Base-by-base conservation (phyloP, 1,140 invertebrate species). In the Rhagoletis zephyria region DNA sequence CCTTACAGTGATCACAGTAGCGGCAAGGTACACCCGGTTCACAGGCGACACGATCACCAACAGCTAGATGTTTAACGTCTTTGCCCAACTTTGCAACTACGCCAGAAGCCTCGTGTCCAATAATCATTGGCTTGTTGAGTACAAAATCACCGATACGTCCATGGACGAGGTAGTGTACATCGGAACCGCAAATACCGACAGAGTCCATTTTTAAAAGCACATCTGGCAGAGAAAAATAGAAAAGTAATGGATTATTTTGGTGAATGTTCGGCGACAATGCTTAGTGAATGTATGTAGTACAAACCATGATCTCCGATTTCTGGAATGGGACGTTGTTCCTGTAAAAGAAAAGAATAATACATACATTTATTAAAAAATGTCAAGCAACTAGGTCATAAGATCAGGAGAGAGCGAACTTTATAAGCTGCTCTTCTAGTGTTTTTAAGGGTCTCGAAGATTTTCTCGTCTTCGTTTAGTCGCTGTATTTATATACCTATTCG, bases 171-270 rank as follows among this genome's bases (percentile, higher is more conserved):
- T 98, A 99, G 92, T 98, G 97, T 5, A 99, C 97, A 93, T 99
- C 98, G 0, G 98, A 99, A 0, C 98, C 98, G 93, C 98, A 99
- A 89, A 99, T 99, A 64, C 98, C 98, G 77, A 99, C 97, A 89
- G 96, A 96, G 89, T 96, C 95, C 96, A 99, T 98, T 88, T 95
- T 94, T 7, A 99, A 89, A 9, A 98, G 95, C 2, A 98, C 98
- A 95, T 99, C 97, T 88, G 19, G 51, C 85, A 64, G 85, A 74
- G 40, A 56, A 86, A 10, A 4, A 2, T 30, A 88, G 14, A 30
- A 10, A 40, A 1, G 65, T 87, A 42, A 19, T 70, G 9, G n/a
- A 67, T 67, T 70, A 56, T 12, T 10, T 64, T 40, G 5, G 4
- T 40, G 40, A 67, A 10, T 6, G 2, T 40, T n/a, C 40, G 16